Conservation (phyloP, 2,113 vertebrate genomes). For the Pelvicachromis taeniatus region DNA sequence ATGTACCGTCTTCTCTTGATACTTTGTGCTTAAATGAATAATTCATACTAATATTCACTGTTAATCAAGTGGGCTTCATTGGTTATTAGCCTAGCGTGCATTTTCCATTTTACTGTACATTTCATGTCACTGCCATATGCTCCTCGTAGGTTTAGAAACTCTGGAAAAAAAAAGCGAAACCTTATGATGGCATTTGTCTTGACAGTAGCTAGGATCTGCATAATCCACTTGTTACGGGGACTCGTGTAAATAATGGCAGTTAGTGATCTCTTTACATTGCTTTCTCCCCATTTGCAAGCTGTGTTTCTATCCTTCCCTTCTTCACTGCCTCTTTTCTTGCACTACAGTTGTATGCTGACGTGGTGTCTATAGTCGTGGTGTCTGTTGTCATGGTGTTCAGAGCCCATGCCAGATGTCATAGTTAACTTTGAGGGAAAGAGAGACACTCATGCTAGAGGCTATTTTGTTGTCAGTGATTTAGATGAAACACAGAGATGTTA, state of each 20-base stretch:
- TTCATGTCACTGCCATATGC: background rate
- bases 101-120: slow-evolving; percentile 32
- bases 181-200: slow-evolving; percentile 47
- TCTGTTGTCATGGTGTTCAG: slow-evolving; percentile 81
- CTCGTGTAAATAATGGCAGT: slow-evolving; percentile 77
- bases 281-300: slow-evolving; percentile 74
- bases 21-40: slow-evolving; percentile 54
- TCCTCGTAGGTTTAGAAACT: slow-evolving; percentile 13
- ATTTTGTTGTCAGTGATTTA: slow-evolving; percentile 82
- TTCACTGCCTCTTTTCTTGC: slow-evolving; percentile 49
- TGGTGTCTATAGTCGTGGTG: slow-evolving; percentile 76
- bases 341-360: slow-evolving; percentile 69
- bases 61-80: slow-evolving; percentile 32
- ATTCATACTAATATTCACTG: slow-evolving; percentile 41
- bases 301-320: slow-evolving; percentile 66
- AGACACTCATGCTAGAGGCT: slow-evolving; percentile 77
- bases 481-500: slow-evolving; percentile 75
- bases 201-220: slow-evolving; percentile 51
- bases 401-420: slow-evolving; percentile 84
- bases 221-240: slow-evolving; percentile 74
- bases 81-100: slow-evolving; percentile 27
- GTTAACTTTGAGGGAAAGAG: slow-evolving; percentile 75
- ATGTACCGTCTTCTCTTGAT: slow-evolving; percentile 42
- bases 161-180: background rate
- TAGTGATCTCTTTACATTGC: slow-evolving; percentile 73